These are phyloP conservation scores for Siphlonurus alternatus DNA, from an alignment of 2,888 invertebrate genomes.

Conservation along the genomic window DNA sequence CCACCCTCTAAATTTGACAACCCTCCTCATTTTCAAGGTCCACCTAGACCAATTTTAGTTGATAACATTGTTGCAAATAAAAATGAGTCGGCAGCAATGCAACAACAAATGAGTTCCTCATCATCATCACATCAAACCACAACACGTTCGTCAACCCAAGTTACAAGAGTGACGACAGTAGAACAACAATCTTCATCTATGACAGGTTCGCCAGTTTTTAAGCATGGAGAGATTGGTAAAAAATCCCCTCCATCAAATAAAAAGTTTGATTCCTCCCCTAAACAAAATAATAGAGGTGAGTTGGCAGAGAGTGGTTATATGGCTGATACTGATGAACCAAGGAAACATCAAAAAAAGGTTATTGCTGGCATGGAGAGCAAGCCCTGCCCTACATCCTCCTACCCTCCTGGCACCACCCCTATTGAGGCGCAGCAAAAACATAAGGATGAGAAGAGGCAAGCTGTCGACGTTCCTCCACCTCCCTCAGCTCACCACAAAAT, in stretches of 20 bases:
- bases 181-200: conserved; percentile 9
- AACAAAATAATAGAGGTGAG: background rate
- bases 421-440: background rate
- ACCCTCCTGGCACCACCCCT: too few species aligned
- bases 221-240: conserved; percentile 17
- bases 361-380: background rate
- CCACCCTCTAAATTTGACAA: conserved; percentile 37
- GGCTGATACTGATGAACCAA: conserved; percentile 50
- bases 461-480: too few species aligned
- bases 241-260: conserved; percentile 8
- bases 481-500: background rate
- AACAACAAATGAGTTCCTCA: background rate
- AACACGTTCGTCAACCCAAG: background rate
- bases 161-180: background rate
- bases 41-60: conserved; percentile 18
- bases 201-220: conserved; percentile 13
- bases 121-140: background rate
- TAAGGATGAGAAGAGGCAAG: background rate
- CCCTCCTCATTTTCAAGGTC: conserved; percentile 28
- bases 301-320: conserved; percentile 41
- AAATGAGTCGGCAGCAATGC: background rate
- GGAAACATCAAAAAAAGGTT: conserved; percentile 9
- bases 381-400: background rate
- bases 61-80: background rate
- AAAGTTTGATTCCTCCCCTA: conserved; percentile 3